phyloP scores from a whole-genome alignment of 2,113 vertebrate genomes.

The Cynocephalus volans region DNA sequence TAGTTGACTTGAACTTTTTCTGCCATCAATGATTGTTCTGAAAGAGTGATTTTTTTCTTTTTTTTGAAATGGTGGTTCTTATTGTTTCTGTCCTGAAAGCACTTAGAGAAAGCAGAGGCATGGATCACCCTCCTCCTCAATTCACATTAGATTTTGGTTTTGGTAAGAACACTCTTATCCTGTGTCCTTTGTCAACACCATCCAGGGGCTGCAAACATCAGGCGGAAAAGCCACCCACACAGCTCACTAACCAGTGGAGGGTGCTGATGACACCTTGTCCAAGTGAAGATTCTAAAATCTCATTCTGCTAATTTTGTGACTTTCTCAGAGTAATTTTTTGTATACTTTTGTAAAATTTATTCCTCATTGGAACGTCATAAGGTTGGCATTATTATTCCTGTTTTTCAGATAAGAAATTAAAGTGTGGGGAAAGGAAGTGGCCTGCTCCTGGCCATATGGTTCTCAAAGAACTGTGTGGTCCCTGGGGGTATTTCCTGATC shows the following conservation, averaged over 20 bases:
- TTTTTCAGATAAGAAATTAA: not conserved
- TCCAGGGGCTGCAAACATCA: not conserved
- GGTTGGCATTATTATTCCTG: not conserved
- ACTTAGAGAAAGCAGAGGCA: not conserved
- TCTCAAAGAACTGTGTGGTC: not conserved
- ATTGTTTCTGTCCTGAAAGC: not conserved
- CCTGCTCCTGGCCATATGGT: not conserved
- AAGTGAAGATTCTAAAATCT: not conserved
- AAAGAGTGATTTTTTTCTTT: not conserved
- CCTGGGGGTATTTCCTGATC: not conserved
- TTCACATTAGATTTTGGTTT: slow-evolving; percentile 30
- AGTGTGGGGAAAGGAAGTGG: not conserved
- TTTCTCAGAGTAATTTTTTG: not conserved
- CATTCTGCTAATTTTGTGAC: not conserved
- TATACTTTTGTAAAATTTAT: not conserved
- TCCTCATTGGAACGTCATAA: not conserved
- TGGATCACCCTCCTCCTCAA: not conserved
- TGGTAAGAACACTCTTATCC: not conserved
- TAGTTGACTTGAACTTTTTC: not conserved
- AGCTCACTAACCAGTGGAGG: not conserved
- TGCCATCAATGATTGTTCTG: not conserved
- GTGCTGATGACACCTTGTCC: not conserved
- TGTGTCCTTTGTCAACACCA: not conserved
- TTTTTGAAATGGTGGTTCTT: not conserved
- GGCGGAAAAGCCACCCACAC: not conserved